Conservation (phyloP, 2,113 vertebrate genomes). For the Myxocyprinus asiaticus region DNA sequence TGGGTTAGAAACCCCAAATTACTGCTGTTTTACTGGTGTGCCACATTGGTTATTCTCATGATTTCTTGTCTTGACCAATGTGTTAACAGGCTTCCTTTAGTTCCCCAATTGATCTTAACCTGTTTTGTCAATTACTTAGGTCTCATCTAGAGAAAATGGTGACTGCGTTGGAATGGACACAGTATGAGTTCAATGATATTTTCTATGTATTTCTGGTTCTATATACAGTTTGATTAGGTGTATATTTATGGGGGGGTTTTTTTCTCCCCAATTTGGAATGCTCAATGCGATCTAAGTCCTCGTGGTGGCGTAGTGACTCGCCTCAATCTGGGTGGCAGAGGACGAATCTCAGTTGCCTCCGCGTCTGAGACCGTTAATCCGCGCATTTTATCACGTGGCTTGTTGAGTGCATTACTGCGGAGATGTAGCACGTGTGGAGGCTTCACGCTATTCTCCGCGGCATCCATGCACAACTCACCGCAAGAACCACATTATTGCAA, state of each 20-base stretch:
- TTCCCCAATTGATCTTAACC: not conserved
- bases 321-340: too few species aligned
- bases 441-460: too few species aligned
- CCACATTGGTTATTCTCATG: not conserved
- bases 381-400: too few species aligned
- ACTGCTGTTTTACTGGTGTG: not conserved
- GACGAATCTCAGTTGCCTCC: too few species aligned
- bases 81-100: not conserved
- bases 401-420: too few species aligned
- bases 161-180: constrained; percentile 1
- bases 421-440: too few species aligned
- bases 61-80: not conserved
- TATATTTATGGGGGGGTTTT: not conserved
- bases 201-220: constrained; percentile 1
- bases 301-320: too few species aligned
- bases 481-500: too few species aligned
- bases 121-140: constrained; percentile 18
- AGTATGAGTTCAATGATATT: constrained; percentile 11
- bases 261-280: too few species aligned
- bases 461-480: too few species aligned
- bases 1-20: not conserved
- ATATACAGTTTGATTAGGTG: not conserved
- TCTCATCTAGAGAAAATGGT: constrained; percentile 18
- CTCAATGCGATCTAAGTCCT: too few species aligned
- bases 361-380: too few species aligned